Evolutionary conservation across 30 jellyfish, hydroid and myxozoan genomes (phyloP), one percentile per base, ranked within the genome.

Genomic region (Pelagia noctiluca): DNA sequence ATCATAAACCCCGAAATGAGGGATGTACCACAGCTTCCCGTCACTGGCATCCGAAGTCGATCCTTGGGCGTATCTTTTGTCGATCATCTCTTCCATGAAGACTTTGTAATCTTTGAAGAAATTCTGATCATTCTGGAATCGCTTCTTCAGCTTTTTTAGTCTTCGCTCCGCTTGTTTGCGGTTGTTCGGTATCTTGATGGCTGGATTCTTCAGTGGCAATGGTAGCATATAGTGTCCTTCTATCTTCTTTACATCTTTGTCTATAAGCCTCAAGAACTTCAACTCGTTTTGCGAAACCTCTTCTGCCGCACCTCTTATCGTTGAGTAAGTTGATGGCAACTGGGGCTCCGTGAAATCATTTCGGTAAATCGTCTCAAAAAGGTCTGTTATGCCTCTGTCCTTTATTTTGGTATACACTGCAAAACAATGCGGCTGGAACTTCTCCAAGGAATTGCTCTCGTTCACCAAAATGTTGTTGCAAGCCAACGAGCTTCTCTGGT

Each of bases 201-300:
- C 77, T 28, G 77, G 57, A 21, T 63, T 25, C 66, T 37, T 72
- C 0, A 76, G 4, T 0, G 88, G 88, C 76, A 76, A 49, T 0
- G 81, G 78, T 16, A 76, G 88, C 61, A 46, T 24, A 0, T 49
- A 49, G 25, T 76, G 81, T 50, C 80, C 63, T 46, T 50, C 62
- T 7, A 49, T 28, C n/a, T 46, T 46, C 37, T 50, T 76, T 19
- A 50, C 88, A 19, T 76, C 38, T 0, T 50, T 2, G 61, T 76
- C 88, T 80, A 76, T 76, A 0, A 76, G 57, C 63, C 37, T 26
- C 2, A 50, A 72, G 47, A 76, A 76, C 25, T 1, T 50, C 31
- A 21, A 0, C 13, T 49, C 78, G 79, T 76, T 47, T 34, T 46
- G 26, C 61, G 81, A 76, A n/a, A 47, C 36, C 64, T 33, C 48